Evolutionary conservation across 2,113 vertebrate species (phyloP), one percentile per base, ranked within the genome.

Genomic region (Pungitius pungitius): DNA sequence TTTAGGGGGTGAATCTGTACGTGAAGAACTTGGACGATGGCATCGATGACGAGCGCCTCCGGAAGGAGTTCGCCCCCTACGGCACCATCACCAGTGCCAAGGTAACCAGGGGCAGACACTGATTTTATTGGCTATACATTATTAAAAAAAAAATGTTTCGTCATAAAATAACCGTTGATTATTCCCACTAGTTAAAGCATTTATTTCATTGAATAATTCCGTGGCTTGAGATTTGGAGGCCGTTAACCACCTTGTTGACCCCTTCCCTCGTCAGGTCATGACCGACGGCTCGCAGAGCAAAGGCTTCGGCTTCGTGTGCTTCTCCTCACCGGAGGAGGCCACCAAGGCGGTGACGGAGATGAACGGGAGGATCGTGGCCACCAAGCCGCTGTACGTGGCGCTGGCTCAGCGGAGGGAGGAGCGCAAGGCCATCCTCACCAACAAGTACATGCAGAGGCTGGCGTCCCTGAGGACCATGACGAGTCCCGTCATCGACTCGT

Each of bases 301-400:
- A 87, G 98, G 98, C 60, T 99, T 99, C 88, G 97, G 97, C 37
- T 99, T 99, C 83, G 98, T 99, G 81, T 99, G 98, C 89, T 99
- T 99, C 92, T 98, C 97, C 37, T 98, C 97, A 58, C 97, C 97
- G 30, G 97, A 99, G 88, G 97, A 99, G 87, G 98, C 98, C 0
- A 99, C 97, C 1, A 99, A 98, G 90, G 97, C 98, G 0, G 97
- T 99, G 64, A 99, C 98, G 0, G 98, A 99, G 83, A 99, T 99
- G 98, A 99, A 99, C 0, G 98, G 98, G 22, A 91, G 96, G 18
- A 97, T 99, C 0, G 93, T 99, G 67, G 95, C 96, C 49, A 97
- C 96, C 2, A 99, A 99, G 88, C 98, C 98, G 0, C 94, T 99
- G 49, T 99, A 99, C 0, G 97, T 99, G 0, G 97, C 97, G 0